These are phyloP conservation scores for Nipponacmea schrenckii DNA, from an alignment of 2,888 invertebrate genomes.

Conservation along the genomic window DNA sequence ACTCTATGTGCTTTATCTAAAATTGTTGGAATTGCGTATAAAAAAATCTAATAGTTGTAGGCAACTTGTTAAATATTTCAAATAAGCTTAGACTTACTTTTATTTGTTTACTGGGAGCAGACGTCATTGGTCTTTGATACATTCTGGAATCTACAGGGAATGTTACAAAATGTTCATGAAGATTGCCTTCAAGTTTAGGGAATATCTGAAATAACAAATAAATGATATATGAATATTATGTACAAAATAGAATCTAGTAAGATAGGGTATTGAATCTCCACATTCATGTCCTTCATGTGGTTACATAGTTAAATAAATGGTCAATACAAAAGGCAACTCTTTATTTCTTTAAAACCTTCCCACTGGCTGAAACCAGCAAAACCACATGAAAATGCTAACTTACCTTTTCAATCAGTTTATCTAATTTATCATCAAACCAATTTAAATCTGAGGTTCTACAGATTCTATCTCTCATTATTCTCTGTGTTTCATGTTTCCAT, in stretches of 20 bases:
- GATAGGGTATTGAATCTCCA: no score
- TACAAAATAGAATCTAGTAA: no score
- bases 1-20: no score
- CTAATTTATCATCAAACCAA: constrained; percentile 65
- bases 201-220: constrained; percentile 46
- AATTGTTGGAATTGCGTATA: no score
- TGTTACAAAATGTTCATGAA: constrained; percentile 62
- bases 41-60: no score
- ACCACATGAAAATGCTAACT: constrained; percentile 4
- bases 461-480: constrained; percentile 63
- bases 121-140: constrained; percentile 61
- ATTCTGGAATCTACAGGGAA: constrained; percentile 62
- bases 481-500: constrained; percentile 65
- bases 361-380: neutral
- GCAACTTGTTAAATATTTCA: no score
- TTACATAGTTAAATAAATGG: no score
- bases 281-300: no score
- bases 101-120: constrained; percentile 58
- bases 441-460: constrained; percentile 60
- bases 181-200: constrained; percentile 52
- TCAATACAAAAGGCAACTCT: no score
- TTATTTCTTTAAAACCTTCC: no score
- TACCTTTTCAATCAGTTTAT: constrained; percentile 53
- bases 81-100: constrained; percentile 50
- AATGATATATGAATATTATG: neutral